Evolutionary conservation across 1,140 invertebrate genomes (phyloP).

Genomic region (Hestina assimilis): DNA sequence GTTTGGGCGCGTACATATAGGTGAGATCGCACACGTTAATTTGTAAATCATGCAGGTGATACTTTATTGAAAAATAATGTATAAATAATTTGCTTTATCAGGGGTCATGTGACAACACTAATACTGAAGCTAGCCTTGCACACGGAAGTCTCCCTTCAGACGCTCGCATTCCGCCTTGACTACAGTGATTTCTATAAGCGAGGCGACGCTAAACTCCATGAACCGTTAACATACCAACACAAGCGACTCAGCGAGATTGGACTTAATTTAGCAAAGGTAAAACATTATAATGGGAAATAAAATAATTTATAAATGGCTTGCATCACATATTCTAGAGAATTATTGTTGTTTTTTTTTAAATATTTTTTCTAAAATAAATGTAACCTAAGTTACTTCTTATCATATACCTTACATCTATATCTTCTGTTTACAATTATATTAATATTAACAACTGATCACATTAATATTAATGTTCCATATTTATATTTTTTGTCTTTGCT

Average conservation of each 20-base stretch:
- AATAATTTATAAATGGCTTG: no score
- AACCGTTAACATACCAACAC: slow-evolving; percentile 86
- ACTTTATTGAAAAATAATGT: not conserved
- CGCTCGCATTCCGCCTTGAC: slow-evolving; percentile 93
- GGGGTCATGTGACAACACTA: slow-evolving; percentile 88
- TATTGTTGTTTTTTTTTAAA: no score
- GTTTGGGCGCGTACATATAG: slow-evolving; percentile 83
- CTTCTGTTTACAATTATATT: no score
- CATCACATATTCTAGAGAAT: no score
- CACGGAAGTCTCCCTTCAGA: slow-evolving; percentile 88
- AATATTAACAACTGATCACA: no score
- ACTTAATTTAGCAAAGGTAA: slow-evolving; percentile 56
- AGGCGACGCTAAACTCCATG: slow-evolving; percentile 85
- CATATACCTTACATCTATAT: no score
- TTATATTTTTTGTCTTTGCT: no score
- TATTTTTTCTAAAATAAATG: no score
- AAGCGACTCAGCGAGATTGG: slow-evolving; percentile 81
- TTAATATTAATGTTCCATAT: no score
- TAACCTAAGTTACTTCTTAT: no score
- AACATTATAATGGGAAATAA: no score
- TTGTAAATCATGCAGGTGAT: no score
- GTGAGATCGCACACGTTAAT: slow-evolving; percentile 37
- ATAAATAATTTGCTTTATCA: slow-evolving; percentile 17
- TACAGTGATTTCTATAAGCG: slow-evolving; percentile 95
- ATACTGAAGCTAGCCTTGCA: slow-evolving; percentile 88